Conservation (phyloP, 2,113 vertebrate species). For the Leptodactylus fuscus region DNA sequence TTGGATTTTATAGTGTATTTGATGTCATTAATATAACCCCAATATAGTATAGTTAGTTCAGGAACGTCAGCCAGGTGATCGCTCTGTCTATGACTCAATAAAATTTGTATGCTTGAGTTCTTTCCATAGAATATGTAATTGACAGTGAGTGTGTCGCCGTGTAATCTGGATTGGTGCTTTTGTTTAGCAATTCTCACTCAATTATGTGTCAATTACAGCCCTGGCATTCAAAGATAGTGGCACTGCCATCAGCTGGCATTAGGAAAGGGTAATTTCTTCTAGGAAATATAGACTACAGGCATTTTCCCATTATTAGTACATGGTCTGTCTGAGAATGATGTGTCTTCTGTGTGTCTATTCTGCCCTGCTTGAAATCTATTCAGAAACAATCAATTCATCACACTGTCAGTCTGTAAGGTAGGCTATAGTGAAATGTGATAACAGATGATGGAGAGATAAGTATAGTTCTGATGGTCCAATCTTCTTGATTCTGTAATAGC, state of each 20-base stretch:
- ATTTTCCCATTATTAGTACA: conserved; percentile 1
- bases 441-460: not conserved
- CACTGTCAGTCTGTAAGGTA: not conserved
- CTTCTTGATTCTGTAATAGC: not conserved
- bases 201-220: not conserved
- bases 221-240: not conserved
- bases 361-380: not conserved
- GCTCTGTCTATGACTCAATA: not conserved
- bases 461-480: not conserved
- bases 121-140: not conserved
- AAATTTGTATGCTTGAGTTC: not conserved
- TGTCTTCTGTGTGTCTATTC: not conserved
- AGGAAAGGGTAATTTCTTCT: not conserved
- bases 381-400: not conserved
- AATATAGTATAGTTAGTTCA: not conserved
- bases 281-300: not conserved
- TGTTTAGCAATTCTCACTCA: not conserved
- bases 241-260: not conserved
- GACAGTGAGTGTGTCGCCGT: not conserved
- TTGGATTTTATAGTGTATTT: not conserved
- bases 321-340: not conserved
- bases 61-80: not conserved
- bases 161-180: not conserved
- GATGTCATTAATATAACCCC: not conserved
- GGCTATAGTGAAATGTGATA: not conserved